Percentiles rank a stretch among this genome's conserved stretches.
Evolutionary conservation across 2,888 invertebrate genomes (phyloP).

Genomic region (Melanotus villosus): DNA sequence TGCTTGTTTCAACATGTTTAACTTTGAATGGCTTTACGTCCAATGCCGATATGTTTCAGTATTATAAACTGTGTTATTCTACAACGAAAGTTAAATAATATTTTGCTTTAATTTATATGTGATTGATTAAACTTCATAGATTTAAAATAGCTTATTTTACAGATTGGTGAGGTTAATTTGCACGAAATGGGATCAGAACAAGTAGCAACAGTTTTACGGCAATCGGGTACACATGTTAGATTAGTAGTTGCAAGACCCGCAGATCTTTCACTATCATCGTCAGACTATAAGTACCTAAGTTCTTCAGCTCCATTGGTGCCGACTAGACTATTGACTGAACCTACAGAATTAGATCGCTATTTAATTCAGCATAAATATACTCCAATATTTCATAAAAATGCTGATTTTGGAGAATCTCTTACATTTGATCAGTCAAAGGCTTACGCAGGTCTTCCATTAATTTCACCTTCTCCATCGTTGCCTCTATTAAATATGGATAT

Average conservation of each 20-base stretch:
- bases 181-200: constrained; percentile 99
- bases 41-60: no score
- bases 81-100: no score
- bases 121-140: no score
- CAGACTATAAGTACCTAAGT: constrained; percentile 73
- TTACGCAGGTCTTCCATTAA: constrained; percentile 62
- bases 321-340: constrained; percentile 85
- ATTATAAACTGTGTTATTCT: no score
- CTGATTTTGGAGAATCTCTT: constrained; percentile 33
- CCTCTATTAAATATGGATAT: constrained; percentile 69
- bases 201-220: constrained; percentile 94
- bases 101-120: no score
- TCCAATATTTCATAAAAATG: constrained; percentile 73
- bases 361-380: constrained; percentile 87
- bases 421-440: constrained; percentile 66
- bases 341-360: constrained; percentile 88
- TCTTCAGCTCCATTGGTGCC: constrained; percentile 77
- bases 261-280: constrained; percentile 76
- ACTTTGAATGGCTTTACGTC: no score
- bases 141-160: no score
- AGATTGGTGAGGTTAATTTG: constrained; percentile 75
- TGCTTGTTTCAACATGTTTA: no score
- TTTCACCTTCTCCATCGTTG: constrained; percentile 67
- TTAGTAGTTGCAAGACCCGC: constrained; percentile 94
- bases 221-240: constrained; percentile 95